Conservation (phyloP, 1,140 invertebrate genomes). For the Dendroctonus ponderosae region DNA sequence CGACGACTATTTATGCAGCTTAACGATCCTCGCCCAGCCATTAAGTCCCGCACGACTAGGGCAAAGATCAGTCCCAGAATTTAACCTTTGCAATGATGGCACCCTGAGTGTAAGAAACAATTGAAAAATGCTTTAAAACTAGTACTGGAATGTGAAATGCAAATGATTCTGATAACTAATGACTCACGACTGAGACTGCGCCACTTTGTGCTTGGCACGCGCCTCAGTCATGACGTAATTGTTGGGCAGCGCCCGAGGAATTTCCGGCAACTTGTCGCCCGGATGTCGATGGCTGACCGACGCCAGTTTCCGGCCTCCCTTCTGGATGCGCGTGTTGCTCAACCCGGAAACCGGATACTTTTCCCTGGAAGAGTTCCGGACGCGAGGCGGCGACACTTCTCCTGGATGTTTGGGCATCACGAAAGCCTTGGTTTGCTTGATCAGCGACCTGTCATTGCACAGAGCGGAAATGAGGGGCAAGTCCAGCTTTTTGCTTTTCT, state of each 20-base stretch:
- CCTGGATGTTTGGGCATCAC: constrained; percentile 68
- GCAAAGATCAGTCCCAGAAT: constrained; percentile 7
- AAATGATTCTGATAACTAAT: constrained; percentile 8
- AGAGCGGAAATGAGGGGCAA: constrained; percentile 84
- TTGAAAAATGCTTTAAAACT: constrained; percentile 24
- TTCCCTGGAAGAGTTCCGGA: constrained; percentile 45
- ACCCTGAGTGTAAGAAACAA: constrained; percentile 47
- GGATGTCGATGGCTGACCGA: constrained; percentile 61
- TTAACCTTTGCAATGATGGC: constrained; percentile 46
- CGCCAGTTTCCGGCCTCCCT: constrained; percentile 56
- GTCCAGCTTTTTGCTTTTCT: constrained; percentile 84
- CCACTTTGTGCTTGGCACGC: constrained; percentile 46
- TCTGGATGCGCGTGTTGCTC: constrained; percentile 59
- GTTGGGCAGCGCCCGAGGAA: constrained; percentile 49
- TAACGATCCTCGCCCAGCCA: background rate
- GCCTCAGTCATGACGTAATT: constrained; percentile 50
- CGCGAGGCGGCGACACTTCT: constrained; percentile 35
- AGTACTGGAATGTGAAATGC: constrained; percentile 33
- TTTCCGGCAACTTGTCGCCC: constrained; percentile 57
- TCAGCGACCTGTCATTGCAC: constrained; percentile 81
- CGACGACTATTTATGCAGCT: background rate
- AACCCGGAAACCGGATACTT: constrained; percentile 65
- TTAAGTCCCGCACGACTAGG: background rate
- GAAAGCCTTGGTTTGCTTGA: constrained; percentile 83
- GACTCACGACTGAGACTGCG: constrained; percentile 46